phyloP scores from a whole-genome alignment of 2,113 vertebrate species.

The Riparia riparia region DNA sequence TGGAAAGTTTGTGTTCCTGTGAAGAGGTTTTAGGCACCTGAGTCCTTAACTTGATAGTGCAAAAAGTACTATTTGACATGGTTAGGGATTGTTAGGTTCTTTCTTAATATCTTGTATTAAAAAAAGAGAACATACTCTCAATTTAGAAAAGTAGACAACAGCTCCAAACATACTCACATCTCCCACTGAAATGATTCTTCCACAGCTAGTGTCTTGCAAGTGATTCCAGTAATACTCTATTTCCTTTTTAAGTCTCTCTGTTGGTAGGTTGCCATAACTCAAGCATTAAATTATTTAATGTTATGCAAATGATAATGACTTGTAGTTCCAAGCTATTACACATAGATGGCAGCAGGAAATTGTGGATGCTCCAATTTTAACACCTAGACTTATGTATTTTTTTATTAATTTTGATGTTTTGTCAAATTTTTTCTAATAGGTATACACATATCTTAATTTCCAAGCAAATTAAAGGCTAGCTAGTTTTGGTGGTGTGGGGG shows the following conservation, averaged over 20 bases:
- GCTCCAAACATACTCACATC: not conserved
- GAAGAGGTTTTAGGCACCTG: not conserved
- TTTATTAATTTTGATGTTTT: not conserved
- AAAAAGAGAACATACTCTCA: not conserved
- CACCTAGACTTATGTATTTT: not conserved
- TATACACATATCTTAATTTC: not conserved
- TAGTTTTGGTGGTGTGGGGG: no score
- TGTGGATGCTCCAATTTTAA: not conserved
- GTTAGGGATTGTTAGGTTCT: not conserved
- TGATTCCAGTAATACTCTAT: not conserved
- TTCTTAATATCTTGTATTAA: not conserved
- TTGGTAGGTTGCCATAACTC: not conserved
- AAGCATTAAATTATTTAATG: not conserved
- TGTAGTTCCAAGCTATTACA: not conserved
- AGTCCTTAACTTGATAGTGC: not conserved
- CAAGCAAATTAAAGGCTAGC: not conserved
- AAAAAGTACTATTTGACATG: not conserved
- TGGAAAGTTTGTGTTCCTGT: not conserved
- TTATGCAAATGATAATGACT: not conserved
- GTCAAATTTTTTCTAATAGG: not conserved
- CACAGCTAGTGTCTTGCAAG: not conserved
- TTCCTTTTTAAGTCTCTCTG: not conserved
- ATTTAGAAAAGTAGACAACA: not conserved
- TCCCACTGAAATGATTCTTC: not conserved
- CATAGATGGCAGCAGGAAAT: slow-evolving; percentile 53